These are phyloP conservation scores for Turdus rufiventris DNA, from an alignment of 2,113 vertebrate genomes.

Conservation along the genomic window DNA sequence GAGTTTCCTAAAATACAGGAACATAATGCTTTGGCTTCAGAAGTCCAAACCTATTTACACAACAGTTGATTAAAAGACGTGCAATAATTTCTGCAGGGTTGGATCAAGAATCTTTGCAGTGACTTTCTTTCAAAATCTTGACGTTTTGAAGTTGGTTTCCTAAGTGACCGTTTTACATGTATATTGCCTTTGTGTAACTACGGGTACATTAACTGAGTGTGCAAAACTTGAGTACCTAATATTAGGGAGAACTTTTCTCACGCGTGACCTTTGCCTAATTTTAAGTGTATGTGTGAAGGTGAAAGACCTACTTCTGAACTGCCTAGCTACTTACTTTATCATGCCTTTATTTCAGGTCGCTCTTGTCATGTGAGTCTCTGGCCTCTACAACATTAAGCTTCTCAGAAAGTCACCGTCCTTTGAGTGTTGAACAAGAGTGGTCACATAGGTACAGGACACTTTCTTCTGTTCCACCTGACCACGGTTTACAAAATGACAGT, in stretches of 20 bases:
- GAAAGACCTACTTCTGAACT: background rate
- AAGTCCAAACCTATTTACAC: background rate
- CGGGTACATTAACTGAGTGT: background rate
- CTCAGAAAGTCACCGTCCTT: conserved; percentile 83
- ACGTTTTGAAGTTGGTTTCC: background rate
- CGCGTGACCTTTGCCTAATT: background rate
- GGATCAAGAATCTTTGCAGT: background rate
- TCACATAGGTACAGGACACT: conserved; percentile 78
- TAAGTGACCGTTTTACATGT: background rate
- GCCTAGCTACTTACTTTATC: background rate
- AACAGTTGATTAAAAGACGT: background rate
- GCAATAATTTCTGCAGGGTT: background rate
- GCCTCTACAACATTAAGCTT: conserved; percentile 82
- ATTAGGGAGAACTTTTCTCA: background rate
- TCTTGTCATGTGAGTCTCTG: conserved; percentile 83
- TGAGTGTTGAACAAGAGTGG: conserved; percentile 85
- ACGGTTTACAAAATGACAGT: conserved; percentile 68
- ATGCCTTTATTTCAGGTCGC: conserved; percentile 77
- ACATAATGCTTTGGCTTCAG: background rate
- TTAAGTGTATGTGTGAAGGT: background rate
- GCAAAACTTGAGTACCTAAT: background rate
- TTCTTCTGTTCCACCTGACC: conserved; percentile 72
- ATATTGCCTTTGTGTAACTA: background rate
- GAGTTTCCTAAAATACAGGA: background rate
- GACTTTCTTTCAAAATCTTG: background rate